Base-by-base conservation (phyloP, 2,888 invertebrate species). In the Heliconius hortense region DNA sequence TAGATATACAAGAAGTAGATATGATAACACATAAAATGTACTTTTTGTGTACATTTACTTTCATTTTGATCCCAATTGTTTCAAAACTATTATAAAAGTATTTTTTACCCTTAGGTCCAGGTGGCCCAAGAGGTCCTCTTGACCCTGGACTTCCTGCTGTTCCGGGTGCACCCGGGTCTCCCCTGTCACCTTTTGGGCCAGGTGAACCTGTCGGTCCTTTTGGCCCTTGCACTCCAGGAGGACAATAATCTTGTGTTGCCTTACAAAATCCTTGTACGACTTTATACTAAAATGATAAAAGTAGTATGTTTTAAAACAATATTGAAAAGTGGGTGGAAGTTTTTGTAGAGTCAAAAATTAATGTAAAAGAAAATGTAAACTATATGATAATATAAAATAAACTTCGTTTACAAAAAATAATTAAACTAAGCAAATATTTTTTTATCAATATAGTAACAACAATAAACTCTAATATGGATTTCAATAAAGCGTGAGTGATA, bases 231-330 rank as follows among this genome's bases (percentile, higher is more conserved):
- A 95, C 95, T 0, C 96, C 95, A 0, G 95, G 95, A 0, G 97
- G 96, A 82, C 98, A 98, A 85, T 97, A 97, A 75, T 97, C 97
- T 84, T 96, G 96, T 0, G 97, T 96, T 13, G 97, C 96, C 82
- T 96, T 96, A 86, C 98, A 98, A 85, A 97, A 97, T 0, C 96
- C 97, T 85, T 97, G 97, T 72, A 98, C 96, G 2, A 97, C 97
- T 84, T 96, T 96, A 84, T 97, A 95, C 97, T 97, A 91, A 26
- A 94, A 94, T 62, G 39, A 35, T 21, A 31, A 26, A 1, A 15
- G 15, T 5, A 7, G 10, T 59, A 43, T 56, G 1, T 56, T 56
- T n/a, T n/a, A 56, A 10, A n/a, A n/a, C 10, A 8, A 56, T 1
- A 56, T 56, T 56, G 3, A 56, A n/a, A 18, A 48, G 5, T 48